These are phyloP conservation scores for Coturnix japonica DNA, from an alignment of 2,113 vertebrate genomes.

Conservation along the genomic window DNA sequence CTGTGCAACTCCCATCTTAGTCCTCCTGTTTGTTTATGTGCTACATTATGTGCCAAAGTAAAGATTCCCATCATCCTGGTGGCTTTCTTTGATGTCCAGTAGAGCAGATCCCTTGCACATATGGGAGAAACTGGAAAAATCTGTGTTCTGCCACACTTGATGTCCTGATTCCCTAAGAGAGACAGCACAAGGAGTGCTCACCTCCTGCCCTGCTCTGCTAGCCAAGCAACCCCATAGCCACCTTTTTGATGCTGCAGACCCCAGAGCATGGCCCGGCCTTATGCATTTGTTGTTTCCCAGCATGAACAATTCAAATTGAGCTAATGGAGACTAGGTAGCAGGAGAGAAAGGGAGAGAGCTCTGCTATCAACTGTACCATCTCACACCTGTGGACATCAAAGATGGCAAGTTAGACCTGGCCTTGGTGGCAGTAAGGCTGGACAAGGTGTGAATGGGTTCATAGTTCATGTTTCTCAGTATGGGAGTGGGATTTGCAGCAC, in stretches of 20 bases:
- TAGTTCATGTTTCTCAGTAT: neutral
- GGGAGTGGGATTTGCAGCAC: neutral
- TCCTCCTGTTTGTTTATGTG: neutral
- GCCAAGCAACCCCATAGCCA: neutral
- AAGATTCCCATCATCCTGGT: constrained; percentile 31
- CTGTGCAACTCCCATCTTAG: neutral
- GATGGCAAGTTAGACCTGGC: neutral
- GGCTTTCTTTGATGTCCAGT: neutral
- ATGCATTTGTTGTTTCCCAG: neutral
- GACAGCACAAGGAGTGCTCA: neutral
- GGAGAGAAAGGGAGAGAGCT: neutral
- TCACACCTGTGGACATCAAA: neutral
- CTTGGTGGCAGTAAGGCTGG: neutral
- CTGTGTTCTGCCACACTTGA: neutral
- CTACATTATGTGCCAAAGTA: neutral
- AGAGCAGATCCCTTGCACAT: neutral
- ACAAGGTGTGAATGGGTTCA: neutral
- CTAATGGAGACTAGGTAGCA: neutral
- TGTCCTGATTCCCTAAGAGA: neutral
- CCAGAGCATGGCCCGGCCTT: neutral
- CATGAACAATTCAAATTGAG: neutral
- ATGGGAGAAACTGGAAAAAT: constrained; percentile 7
- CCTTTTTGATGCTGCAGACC: neutral
- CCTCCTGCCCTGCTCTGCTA: neutral
- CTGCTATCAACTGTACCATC: neutral